Evolutionary conservation across 2,888 invertebrate genomes (phyloP), one percentile per base, ranked within the genome.

Genomic region (Noctua janthina): DNA sequence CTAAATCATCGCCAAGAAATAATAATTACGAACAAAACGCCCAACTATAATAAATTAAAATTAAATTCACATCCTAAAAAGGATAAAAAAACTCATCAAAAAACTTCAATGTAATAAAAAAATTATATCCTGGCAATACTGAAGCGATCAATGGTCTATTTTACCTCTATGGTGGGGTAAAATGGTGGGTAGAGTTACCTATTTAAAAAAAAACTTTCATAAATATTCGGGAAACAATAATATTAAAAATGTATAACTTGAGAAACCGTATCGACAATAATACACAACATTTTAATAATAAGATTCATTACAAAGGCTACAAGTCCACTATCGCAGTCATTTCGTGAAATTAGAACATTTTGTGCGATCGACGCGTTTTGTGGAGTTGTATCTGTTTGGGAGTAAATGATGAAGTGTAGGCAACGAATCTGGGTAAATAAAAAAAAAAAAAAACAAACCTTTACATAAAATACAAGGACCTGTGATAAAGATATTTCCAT

Each of bases 181-280:
- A 84, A 80, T 85, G 85, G 87, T 86, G 85, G 86, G 86, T 74
- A 78, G 67, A 69, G 73, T 86, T 69, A 66, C 51, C 54, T 88
- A 78, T 71, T 72, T 67, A n/a, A 74, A 78, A 54, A 75, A 77
- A 56, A 68, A 80, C 75, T 69, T 20, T 78, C 84, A 89, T 81
- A 79, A 88, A 85, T 84, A 87, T 71, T 85, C 78, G 85, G 79
- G 70, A 87, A 76, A 62, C 76, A 79, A 86, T 87, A 90, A 88
- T 88, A 85, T 87, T 87, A 71, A 85, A 84, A 90, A 87, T 85
- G 81, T 88, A 83, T 91, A 91, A 91, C 90, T 88, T 85, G 83
- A 89, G 84, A 89, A 84, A 88, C 83, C 81, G 56, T 86, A 86
- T 87, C 76, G 89, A 86, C 82, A 86, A 83, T 88, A 81, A 87